These are phyloP conservation scores for Clostera curtula DNA, from an alignment of 2,888 invertebrate genomes.

Conservation along the genomic window DNA sequence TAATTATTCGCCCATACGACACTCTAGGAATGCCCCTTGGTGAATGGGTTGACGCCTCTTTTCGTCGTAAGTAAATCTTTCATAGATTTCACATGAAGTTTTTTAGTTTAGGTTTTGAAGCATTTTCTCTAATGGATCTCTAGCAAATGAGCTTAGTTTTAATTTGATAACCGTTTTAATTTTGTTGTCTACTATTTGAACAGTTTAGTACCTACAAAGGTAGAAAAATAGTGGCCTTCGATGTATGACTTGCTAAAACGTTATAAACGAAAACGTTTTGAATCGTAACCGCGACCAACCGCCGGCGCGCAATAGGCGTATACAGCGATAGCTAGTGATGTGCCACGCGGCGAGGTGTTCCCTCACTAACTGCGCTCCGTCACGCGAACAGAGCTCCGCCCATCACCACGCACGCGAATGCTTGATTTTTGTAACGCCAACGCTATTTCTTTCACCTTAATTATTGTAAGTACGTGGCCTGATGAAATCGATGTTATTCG, in stretches of 20 bases:
- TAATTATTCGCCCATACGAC: too few species aligned
- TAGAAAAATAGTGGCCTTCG: slow-evolving; percentile 1
- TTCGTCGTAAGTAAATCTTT: too few species aligned
- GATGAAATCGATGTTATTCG: slow-evolving; percentile 4
- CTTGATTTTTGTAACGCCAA: slow-evolving; percentile 26
- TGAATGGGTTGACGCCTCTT: too few species aligned
- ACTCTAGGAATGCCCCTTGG: too few species aligned
- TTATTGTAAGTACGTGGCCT: slow-evolving; percentile 8
- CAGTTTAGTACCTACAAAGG: too few species aligned
- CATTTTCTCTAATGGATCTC: too few species aligned
- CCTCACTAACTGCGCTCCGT: slow-evolving; percentile 54
- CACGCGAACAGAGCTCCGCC: slow-evolving; percentile 68
- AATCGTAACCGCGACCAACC: slow-evolving; percentile 32
- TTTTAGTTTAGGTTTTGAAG: too few species aligned
- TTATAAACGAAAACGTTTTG: slow-evolving; percentile 23
- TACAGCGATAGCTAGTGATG: slow-evolving; percentile 71
- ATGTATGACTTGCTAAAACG: slow-evolving; percentile 5
- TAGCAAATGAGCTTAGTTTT: too few species aligned
- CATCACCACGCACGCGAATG: slow-evolving; percentile 51
- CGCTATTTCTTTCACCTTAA: slow-evolving; percentile 14
- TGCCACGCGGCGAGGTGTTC: slow-evolving; percentile 61
- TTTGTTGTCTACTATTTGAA: too few species aligned
- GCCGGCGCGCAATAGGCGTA: slow-evolving; percentile 32
- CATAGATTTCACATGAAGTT: too few species aligned
- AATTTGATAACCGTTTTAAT: too few species aligned